These are phyloP conservation scores for Sicus ferrugineus DNA, from an alignment of 2,888 invertebrate species.

Conservation along the genomic window DNA sequence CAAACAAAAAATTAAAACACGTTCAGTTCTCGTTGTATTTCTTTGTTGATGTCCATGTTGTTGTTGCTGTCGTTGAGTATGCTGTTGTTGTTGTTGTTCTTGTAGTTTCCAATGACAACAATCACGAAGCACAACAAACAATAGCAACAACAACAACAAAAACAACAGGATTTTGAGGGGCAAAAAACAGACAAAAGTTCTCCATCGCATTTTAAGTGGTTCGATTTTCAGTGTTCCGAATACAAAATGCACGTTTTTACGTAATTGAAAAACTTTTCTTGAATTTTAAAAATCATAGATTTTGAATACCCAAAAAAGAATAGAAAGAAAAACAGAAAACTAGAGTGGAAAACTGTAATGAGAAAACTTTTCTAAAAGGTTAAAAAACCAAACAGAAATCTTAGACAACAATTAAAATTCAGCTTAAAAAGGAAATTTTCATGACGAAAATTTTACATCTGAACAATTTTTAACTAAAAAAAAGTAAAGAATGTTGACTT, in stretches of 20 bases:
- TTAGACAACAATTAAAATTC: neutral
- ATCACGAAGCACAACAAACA: neutral
- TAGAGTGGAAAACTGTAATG: neutral
- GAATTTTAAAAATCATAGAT: conserved; percentile 23
- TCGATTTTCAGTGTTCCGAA: neutral
- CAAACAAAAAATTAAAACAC: conserved; percentile 7
- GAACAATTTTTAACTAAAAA: neutral
- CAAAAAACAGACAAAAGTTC: conserved; percentile 4
- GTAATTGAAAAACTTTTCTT: conserved; percentile 31
- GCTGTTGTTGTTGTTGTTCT: neutral
- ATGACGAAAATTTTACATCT: neutral
- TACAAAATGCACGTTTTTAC: neutral
- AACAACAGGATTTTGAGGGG: neutral
- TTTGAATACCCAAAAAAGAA: conserved; percentile 12
- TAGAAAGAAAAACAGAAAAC: neutral
- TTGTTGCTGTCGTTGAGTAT: neutral
- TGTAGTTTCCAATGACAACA: conserved; percentile 28
- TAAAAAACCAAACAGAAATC: neutral
- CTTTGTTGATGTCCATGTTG: neutral
- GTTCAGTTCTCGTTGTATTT: too few relatives aligned
- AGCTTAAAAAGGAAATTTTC: neutral
- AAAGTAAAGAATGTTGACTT: conserved; percentile 58
- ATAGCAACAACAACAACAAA: conserved; percentile 21
- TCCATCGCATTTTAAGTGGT: neutral
- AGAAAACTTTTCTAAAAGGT: conserved; percentile 12